Evolutionary conservation across 2,113 vertebrate species (phyloP).

Genomic region (Rhea pennata): DNA sequence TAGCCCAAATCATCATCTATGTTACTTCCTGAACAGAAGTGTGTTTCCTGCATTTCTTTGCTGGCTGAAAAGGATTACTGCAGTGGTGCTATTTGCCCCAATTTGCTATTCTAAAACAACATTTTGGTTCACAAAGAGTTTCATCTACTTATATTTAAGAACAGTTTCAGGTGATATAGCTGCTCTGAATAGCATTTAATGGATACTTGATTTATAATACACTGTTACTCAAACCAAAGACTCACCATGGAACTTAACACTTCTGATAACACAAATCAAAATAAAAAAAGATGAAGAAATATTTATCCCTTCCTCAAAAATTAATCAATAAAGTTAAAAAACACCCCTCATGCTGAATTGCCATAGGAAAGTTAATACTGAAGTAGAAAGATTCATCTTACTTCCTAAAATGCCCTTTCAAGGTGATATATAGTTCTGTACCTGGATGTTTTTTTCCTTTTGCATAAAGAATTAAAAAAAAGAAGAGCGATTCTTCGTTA

Average conservation of each 20-base stretch:
- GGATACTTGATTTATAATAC: neutral
- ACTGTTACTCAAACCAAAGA: constrained; percentile 15
- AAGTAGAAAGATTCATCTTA: neutral
- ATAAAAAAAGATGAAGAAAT: neutral
- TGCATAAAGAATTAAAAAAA: neutral
- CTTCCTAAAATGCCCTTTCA: neutral
- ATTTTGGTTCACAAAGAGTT: neutral
- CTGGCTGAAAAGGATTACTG: neutral
- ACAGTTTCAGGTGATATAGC: neutral
- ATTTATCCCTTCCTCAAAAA: neutral
- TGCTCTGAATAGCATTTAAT: constrained; percentile 24
- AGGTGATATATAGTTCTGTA: neutral
- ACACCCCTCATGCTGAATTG: neutral
- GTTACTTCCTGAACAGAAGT: neutral
- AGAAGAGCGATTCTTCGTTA: constrained; percentile 22
- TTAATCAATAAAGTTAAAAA: constrained; percentile 20
- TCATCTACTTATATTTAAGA: neutral
- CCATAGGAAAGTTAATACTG: neutral
- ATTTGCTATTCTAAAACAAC: neutral
- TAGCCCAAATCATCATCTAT: neutral
- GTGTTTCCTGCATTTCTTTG: neutral
- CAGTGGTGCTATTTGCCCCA: neutral
- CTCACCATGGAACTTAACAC: constrained; percentile 4
- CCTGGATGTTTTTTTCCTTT: constrained; percentile 12
- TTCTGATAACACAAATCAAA: constrained; percentile 22